phyloP scores from a whole-genome alignment of 2,888 invertebrate species.

The Bellardia bayeri region DNA sequence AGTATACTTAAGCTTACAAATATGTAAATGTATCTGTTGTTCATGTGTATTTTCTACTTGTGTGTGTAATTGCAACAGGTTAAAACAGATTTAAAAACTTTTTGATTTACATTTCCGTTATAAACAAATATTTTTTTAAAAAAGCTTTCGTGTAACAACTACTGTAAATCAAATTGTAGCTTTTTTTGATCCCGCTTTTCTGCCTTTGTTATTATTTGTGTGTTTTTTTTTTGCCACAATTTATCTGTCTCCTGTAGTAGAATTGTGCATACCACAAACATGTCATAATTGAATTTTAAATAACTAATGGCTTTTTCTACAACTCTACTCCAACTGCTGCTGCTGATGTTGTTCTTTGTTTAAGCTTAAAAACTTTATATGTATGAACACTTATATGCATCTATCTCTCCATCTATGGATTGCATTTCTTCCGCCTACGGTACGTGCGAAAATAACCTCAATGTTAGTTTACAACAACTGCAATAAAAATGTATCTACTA shows the following conservation, averaged over 20 bases:
- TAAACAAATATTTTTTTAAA: not conserved
- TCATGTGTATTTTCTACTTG: not conserved
- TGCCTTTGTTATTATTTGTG: not conserved
- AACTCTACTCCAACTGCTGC: not conserved
- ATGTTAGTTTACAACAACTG: constrained; percentile 60
- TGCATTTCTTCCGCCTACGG: constrained; percentile 70
- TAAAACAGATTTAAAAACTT: constrained; percentile 28
- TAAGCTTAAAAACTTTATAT: constrained; percentile 48
- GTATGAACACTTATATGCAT: constrained; percentile 11
- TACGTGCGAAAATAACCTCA: constrained; percentile 71
- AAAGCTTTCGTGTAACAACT: constrained; percentile 54
- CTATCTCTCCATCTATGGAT: constrained; percentile 50
- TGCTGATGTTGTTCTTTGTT: constrained; percentile 31
- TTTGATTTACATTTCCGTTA: constrained; percentile 66
- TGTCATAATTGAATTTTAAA: constrained; percentile 70
- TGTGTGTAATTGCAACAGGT: constrained; percentile 53
- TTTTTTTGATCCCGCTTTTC: constrained; percentile 20
- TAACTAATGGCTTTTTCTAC: constrained; percentile 18
- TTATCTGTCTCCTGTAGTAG: constrained; percentile 8
- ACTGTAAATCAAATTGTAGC: constrained; percentile 38
- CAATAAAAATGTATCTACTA: constrained; percentile 65
- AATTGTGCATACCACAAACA: constrained; percentile 46
- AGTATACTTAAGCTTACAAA: not conserved
- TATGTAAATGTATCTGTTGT: not conserved
- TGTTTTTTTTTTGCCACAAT: not conserved